A percentile compares a stretch with the other conserved stretches of the same genome.
phyloP scores from a whole-genome alignment of 2,113 vertebrate species.

The Calonectris borealis region DNA sequence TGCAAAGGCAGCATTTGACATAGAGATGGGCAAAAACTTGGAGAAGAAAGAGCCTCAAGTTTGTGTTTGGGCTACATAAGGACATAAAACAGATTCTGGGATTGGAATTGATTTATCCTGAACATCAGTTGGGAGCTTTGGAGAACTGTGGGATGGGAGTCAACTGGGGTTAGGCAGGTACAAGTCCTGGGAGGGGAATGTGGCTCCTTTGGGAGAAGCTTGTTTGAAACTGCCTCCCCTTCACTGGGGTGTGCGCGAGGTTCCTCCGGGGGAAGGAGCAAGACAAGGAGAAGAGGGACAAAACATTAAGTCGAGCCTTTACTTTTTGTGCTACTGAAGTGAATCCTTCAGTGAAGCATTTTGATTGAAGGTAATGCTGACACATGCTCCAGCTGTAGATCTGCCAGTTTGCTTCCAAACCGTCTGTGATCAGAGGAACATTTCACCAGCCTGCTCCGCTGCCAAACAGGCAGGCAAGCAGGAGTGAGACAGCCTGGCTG shows the following conservation, averaged over 20 bases:
- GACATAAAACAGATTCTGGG: neutral
- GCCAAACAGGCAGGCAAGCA: neutral
- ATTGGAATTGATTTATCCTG: neutral
- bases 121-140: neutral
- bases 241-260: accelerated
- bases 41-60: neutral
- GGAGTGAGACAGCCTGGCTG: neutral
- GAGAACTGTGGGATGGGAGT: neutral
- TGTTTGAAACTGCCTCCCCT: neutral
- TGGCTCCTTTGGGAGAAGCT: neutral
- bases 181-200: neutral
- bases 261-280: neutral
- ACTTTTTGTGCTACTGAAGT: neutral
- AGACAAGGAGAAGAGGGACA: neutral
- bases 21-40: neutral
- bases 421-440: neutral
- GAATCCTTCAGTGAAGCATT: neutral
- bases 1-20: neutral
- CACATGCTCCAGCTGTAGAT: neutral
- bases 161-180: neutral
- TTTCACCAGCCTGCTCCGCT: neutral
- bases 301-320: neutral
- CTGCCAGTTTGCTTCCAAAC: neutral
- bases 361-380: neutral
- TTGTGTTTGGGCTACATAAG: neutral